Percentiles rank a stretch among this genome's conserved stretches.
phyloP scores from a whole-genome alignment of 2,888 invertebrate genomes.

The Lochmaea capreae region DNA sequence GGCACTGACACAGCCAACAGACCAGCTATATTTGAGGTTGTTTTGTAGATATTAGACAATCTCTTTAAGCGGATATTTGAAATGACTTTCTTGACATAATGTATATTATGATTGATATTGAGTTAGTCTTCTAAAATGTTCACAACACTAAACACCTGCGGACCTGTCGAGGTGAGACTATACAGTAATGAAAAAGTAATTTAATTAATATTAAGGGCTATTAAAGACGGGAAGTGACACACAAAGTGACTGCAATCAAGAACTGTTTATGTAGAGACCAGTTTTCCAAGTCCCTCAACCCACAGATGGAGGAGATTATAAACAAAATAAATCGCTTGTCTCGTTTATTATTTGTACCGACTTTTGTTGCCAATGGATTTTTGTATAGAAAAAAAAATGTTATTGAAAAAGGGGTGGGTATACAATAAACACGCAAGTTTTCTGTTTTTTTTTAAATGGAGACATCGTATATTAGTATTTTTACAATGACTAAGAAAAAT shows the following conservation, averaged over 20 bases:
- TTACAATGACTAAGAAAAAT: not conserved
- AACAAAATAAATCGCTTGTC: conserved; percentile 17
- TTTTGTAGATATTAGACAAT: too few relatives aligned
- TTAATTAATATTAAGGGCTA: conserved; percentile 58
- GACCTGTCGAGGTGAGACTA: conserved; percentile 33
- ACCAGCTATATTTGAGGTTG: too few relatives aligned
- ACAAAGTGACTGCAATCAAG: conserved; percentile 51
- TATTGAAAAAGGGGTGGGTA: not conserved
- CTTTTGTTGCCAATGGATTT: not conserved
- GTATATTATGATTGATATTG: not conserved
- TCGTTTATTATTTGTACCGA: conserved; percentile 2
- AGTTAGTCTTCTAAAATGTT: not conserved
- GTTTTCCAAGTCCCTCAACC: conserved; percentile 35
- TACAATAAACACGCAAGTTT: not conserved
- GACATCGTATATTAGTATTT: too few relatives aligned
- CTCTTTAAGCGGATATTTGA: too few relatives aligned
- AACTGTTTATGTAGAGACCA: conserved; percentile 51
- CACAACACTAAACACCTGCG: conserved; percentile 36
- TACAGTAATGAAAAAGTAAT: conserved; percentile 54
- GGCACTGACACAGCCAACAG: too few relatives aligned
- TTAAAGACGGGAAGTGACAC: conserved; percentile 59
- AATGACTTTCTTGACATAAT: not conserved
- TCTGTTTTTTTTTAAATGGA: too few relatives aligned
- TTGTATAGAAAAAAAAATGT: not conserved
- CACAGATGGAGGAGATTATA: conserved; percentile 16